These are phyloP conservation scores for Merluccius polli DNA, from an alignment of 2,797 vertebrate species.

Conservation along the genomic window DNA sequence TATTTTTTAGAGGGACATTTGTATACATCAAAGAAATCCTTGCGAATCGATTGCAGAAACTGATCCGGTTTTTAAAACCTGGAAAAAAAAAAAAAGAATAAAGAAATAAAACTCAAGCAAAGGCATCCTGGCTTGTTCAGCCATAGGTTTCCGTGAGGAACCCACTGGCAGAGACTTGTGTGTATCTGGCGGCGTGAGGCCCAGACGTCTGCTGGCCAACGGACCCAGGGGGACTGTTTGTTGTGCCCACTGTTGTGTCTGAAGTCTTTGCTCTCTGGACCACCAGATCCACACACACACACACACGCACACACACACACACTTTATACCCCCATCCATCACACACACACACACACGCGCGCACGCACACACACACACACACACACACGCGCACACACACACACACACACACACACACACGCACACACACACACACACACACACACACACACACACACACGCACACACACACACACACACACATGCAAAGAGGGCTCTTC, in stretches of 20 bases:
- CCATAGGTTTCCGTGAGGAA: conserved; percentile 3
- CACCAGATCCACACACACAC: conserved; percentile 14
- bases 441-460: conserved; percentile 12
- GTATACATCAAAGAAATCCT: conserved; percentile 36
- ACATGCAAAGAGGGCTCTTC: background rate
- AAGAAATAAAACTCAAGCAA: conserved; percentile 12
- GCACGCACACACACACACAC: conserved; percentile 6
- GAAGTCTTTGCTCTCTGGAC: conserved; percentile 21
- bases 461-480: conserved; percentile 1
- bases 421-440: background rate
- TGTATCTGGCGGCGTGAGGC: conserved; percentile 30
- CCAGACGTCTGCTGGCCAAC: conserved; percentile 26
- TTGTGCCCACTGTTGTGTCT: conserved; percentile 23
- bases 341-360: background rate
- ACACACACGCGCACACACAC: conserved; percentile 12
- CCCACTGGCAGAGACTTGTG: conserved; percentile 10
- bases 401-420: background rate
- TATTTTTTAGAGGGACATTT: conserved; percentile 17
- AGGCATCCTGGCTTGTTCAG: conserved; percentile 19
- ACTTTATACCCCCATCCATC: too few relatives aligned
- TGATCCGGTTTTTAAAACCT: background rate
- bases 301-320: background rate
- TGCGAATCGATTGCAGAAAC: conserved; percentile 26
- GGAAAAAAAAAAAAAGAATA: conserved; percentile 35
- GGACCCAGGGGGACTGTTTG: conserved; percentile 27